Percentiles rank a stretch among this genome's conserved stretches.
Evolutionary conservation across 1,140 invertebrate species (phyloP).

Genomic region (Armadillidium nasatum): DNA sequence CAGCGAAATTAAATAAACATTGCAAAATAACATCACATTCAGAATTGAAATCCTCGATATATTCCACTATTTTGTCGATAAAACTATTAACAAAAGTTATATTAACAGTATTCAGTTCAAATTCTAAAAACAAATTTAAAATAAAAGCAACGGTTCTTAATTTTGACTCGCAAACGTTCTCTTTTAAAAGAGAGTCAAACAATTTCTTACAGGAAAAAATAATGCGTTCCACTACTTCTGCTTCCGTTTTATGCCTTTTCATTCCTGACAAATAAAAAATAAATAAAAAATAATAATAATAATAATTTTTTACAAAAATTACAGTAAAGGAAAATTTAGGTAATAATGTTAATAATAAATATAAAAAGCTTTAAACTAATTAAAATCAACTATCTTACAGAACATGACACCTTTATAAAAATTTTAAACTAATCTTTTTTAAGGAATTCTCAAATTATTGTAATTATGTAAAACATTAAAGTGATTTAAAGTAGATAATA

Average conservation of each 20-base stretch:
- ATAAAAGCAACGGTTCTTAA: neutral
- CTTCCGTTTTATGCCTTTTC: neutral
- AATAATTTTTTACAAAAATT: too few relatives aligned
- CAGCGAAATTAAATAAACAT: neutral
- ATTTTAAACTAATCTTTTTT: too few relatives aligned
- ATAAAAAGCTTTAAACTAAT: too few relatives aligned
- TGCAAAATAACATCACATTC: neutral
- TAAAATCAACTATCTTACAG: too few relatives aligned
- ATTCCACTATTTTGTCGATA: neutral
- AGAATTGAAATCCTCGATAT: neutral
- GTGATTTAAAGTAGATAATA: too few relatives aligned
- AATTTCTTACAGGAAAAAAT: neutral
- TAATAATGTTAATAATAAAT: too few relatives aligned
- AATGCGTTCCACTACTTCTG: neutral
- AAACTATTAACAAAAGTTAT: neutral
- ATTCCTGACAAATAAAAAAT: neutral
- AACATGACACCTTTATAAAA: too few relatives aligned
- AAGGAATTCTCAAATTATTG: too few relatives aligned
- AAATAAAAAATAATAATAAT: too few relatives aligned
- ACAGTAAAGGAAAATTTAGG: too few relatives aligned
- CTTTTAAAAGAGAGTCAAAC: neutral
- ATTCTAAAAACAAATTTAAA: neutral
- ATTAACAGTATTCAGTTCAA: neutral
- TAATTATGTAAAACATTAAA: too few relatives aligned
- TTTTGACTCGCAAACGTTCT: neutral